Base-by-base conservation (phyloP, 2,888 invertebrate genomes). In the Stratiomys singularior region DNA sequence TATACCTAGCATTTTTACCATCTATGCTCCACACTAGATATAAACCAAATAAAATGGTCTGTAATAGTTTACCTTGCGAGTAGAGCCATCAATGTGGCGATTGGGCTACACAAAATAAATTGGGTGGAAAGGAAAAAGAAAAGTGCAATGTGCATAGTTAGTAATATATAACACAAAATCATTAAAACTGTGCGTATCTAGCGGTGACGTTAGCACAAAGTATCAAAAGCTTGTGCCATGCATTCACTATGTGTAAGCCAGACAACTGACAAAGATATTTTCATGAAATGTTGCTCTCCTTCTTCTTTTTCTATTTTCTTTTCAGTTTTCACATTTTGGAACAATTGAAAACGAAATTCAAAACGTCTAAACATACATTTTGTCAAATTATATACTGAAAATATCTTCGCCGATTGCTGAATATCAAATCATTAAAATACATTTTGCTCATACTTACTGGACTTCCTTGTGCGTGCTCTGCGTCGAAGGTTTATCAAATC, bases 61-160 rank as follows among this genome's bases (percentile, higher is more conserved):
- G 18, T 71, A 80, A 89, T 90, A 60, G 21, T 90, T 94, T 96
- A 96, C 96, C 96, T 96, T 93, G 94, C 93, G 88, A 96, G 92
- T 87, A 96, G 93, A 90, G 94, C 95, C 95, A 96, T 95, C 92
- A 96, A 94, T 90, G 94, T 95, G 92, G 95, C 96, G 92, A 96
- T 93, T 90, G 96, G 95, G 94, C 96, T 95, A 93, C n/a, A 69
- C 64, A 76, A 76, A 76, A 66, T 77, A 78, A 82, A 81, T 81
- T 81, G 81, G 80, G 82, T 21, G 82, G 82, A 83, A 81, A 83
- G 82, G 82, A 84, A 80, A 83, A 82, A 79, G 80, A 79, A 69
- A 85, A 85, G 85, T 86, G 84, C 86, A 86, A 84, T 84, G 82
- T 78, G 81, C 82, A 81, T 76, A 52, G 64, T 72, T 46, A 78